Percentiles rank a stretch among this genome's conserved stretches.
Conservation (phyloP, 2,797 vertebrate genomes). For the Xyrichtys novacula region DNA sequence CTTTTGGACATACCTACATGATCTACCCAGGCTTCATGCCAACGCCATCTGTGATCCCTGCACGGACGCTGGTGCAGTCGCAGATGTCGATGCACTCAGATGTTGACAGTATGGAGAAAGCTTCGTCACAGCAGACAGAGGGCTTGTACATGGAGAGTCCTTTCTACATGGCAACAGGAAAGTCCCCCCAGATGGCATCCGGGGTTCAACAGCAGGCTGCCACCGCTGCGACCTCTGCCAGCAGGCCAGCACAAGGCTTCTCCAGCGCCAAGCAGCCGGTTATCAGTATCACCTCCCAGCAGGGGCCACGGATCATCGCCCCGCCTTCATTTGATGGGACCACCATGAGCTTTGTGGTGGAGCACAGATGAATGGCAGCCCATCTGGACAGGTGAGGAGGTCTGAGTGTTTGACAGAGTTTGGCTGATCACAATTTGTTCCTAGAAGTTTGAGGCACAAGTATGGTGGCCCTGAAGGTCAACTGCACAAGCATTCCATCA, state of each 20-base stretch:
- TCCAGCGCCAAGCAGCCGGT: conserved; percentile 86
- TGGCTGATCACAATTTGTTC: too few relatives aligned
- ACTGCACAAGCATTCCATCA: too few relatives aligned
- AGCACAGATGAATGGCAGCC: conserved; percentile 88
- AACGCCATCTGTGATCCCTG: conserved; percentile 81
- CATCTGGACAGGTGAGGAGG: conserved; percentile 59
- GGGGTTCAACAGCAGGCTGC: conserved; percentile 61
- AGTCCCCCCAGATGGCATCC: conserved; percentile 54
- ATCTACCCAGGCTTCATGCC: conserved; percentile 91
- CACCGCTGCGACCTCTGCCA: not conserved
- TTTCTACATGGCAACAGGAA: conserved; percentile 91
- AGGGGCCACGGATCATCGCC: conserved; percentile 92
- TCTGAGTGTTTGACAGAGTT: conserved; percentile 1
- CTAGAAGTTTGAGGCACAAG: too few relatives aligned
- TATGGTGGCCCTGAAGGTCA: too few relatives aligned
- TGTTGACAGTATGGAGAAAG: conserved; percentile 62
- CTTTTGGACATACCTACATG: conserved; percentile 92
- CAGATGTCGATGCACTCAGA: conserved; percentile 78
- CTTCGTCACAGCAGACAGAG: conserved; percentile 71
- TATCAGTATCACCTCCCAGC: conserved; percentile 93
- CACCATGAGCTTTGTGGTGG: conserved; percentile 98
- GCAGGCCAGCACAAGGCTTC: conserved; percentile 63
- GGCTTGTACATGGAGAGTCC: conserved; percentile 87
- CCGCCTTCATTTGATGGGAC: conserved; percentile 96
- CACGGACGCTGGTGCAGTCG: conserved; percentile 73